A percentile compares a stretch with the other conserved stretches of the same genome.
phyloP scores from a whole-genome alignment of 2,113 vertebrate species.

The Origma solitaria region DNA sequence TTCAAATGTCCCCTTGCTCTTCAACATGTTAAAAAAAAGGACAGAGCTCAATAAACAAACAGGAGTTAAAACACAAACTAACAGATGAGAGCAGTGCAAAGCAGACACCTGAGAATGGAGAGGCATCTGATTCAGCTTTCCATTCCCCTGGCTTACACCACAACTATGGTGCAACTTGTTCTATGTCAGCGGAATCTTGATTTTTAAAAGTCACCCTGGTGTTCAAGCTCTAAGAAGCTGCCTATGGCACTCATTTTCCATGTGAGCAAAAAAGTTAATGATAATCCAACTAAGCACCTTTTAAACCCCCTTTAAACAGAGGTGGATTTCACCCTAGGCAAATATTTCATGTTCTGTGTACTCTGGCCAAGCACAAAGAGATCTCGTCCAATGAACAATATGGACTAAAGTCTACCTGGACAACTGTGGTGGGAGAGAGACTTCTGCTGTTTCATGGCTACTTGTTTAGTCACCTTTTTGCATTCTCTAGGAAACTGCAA shows the following conservation, averaged over 20 bases:
- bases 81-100: conserved; percentile 4
- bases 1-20: conserved; percentile 34
- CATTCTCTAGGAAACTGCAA: background rate
- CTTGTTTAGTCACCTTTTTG: background rate
- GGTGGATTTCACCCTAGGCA: background rate
- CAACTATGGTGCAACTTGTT: background rate
- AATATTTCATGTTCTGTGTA: background rate
- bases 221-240: background rate
- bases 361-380: background rate
- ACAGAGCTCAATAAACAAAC: conserved; percentile 12
- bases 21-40: background rate
- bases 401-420: background rate
- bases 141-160: background rate
- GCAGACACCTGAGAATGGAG: background rate
- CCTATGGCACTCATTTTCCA: background rate
- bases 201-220: background rate
- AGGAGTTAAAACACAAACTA: background rate
- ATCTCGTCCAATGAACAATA: background rate
- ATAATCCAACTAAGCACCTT: background rate
- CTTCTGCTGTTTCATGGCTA: background rate
- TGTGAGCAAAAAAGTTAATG: background rate
- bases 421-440: background rate
- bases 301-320: conserved; percentile 19
- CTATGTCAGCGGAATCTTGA: background rate
- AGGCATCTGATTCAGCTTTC: background rate